Percentiles rank a stretch among this genome's conserved stretches.
Evolutionary conservation across 2,797 vertebrate genomes (phyloP).

Genomic region (Pelochelys cantorii): DNA sequence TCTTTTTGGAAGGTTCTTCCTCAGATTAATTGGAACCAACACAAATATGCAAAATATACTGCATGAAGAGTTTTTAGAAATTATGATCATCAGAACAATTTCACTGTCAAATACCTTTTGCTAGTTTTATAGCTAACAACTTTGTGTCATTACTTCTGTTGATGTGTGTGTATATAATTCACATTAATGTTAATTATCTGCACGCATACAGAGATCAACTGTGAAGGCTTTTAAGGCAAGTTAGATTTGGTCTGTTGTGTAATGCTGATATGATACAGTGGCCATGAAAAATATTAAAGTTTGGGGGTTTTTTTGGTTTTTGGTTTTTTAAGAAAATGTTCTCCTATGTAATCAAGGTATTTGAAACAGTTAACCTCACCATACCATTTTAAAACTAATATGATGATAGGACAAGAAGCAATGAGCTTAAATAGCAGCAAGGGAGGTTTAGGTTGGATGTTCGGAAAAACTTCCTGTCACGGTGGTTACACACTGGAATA

Average conservation of each 20-base stretch:
- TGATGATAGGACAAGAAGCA: too few relatives aligned
- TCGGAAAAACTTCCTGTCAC: too few relatives aligned
- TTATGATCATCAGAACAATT: not conserved
- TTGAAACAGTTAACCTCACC: not conserved
- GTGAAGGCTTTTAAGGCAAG: not conserved
- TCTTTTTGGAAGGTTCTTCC: not conserved
- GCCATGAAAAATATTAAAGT: not conserved
- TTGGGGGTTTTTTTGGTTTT: too few relatives aligned
- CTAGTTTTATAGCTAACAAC: not conserved
- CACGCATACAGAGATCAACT: not conserved
- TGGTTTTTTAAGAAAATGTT: not conserved
- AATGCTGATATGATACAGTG: not conserved
- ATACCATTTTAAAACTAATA: not conserved
- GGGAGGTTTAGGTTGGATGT: too few relatives aligned
- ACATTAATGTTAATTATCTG: not conserved
- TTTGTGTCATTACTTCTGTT: not conserved
- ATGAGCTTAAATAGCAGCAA: too few relatives aligned
- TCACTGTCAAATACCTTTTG: not conserved
- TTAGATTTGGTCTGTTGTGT: not conserved
- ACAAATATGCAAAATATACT: not conserved
- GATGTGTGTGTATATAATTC: accelerated
- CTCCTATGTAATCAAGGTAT: not conserved
- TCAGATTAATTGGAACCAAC: not conserved
- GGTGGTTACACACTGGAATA: too few relatives aligned
- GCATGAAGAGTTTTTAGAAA: accelerated